Evolutionary conservation across 2,113 vertebrate genomes (phyloP), one percentile per base, ranked within the genome.

Genomic region (Ammodytes dubius): DNA sequence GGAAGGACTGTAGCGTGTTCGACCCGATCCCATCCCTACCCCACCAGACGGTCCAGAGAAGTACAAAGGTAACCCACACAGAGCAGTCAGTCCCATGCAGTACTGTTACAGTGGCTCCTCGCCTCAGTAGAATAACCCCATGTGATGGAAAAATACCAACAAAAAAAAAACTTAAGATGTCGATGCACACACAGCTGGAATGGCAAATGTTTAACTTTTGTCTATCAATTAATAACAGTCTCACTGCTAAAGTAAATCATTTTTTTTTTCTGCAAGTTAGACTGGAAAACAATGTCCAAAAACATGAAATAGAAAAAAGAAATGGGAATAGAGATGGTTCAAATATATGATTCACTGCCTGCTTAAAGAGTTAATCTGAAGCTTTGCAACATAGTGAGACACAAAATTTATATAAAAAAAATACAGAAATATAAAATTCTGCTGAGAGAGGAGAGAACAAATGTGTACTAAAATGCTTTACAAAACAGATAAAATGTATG

Each of bases 1-100:
- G 98, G 77, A 99, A 97, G 92, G 98, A 99, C 95, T 99, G 98
- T 91, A 99, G 98, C 4, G 95, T 99, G 70, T 95, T 94, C 9
- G 97, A 99, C 93, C 98, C 97, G 2, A 94, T 97, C 75, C 96
- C 0, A 96, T 96, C 1, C 94, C 97, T 4, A 96, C 95, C 7
- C 95, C 95, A 0, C 94, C 93, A 0, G 97, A 96, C 2, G 96
- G 96, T 72, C 95, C 88, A 0, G 97, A 98, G 87, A 95, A 96
- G 75, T 70, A 94, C 85, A 98, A 95, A 95, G 97, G 98, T 99
- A 82, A 61, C 17, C 27, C n/a, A n/a, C 65, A 59, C 42, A 0
- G 19, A 70, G 19, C 59, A 35, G 50, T 49, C 54, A 11, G 3
- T 12, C 45, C 17, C 12, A 47, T 27, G 27, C 14, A 54, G 40